phyloP scores from a whole-genome alignment of 1,140 invertebrate genomes.

The Atta texana region DNA sequence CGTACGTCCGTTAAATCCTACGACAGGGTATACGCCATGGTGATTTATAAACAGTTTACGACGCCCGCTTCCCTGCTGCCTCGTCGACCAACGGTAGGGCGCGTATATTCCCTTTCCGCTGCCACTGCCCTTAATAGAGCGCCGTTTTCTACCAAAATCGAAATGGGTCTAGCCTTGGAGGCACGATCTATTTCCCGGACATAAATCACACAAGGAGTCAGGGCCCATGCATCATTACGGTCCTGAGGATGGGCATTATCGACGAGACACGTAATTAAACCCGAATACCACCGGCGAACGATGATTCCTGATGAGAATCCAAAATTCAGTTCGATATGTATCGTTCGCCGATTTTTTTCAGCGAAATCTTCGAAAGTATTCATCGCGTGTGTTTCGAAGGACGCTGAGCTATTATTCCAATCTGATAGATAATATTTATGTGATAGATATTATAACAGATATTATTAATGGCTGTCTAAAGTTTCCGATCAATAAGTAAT shows the following conservation, averaged over 20 bases:
- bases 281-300: conserved; percentile 73
- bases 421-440: neutral
- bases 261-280: conserved; percentile 83
- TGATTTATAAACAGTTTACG: conserved; percentile 76
- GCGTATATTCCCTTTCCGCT: conserved; percentile 67
- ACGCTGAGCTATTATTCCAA: neutral
- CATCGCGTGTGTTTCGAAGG: neutral
- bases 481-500: too few relatives aligned
- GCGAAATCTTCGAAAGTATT: neutral
- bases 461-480: neutral
- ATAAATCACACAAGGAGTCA: conserved; percentile 85
- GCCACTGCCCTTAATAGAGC: conserved; percentile 73
- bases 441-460: neutral
- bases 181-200: conserved; percentile 85
- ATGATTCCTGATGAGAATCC: conserved; percentile 81
- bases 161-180: conserved; percentile 81
- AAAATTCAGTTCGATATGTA: conserved; percentile 80
- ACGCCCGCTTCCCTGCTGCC: conserved; percentile 45
- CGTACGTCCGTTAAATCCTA: conserved; percentile 60
- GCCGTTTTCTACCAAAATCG: conserved; percentile 79
- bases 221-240: conserved; percentile 78
- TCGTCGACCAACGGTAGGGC: neutral
- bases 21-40: conserved; percentile 65
- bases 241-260: conserved; percentile 84
- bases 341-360: conserved; percentile 7